phyloP scores from a whole-genome alignment of 2,797 vertebrate genomes.

The Pagetopsis macropterus region DNA sequence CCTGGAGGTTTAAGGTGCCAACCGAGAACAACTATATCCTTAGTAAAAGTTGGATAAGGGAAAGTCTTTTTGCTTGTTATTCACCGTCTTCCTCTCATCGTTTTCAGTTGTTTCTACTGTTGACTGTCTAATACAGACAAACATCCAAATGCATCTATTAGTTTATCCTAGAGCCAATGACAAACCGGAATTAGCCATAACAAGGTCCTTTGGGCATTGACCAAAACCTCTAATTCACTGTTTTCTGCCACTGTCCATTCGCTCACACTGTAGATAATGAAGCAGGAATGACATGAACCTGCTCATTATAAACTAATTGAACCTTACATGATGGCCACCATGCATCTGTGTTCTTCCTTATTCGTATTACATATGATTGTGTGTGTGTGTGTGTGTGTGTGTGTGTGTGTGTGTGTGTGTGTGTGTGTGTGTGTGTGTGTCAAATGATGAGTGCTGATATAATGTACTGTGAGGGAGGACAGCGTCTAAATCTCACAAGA shows the following conservation, averaged over 20 bases:
- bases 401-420: background rate
- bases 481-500: slow-evolving; percentile 16
- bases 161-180: background rate
- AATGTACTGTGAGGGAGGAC: background rate
- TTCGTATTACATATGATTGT: slow-evolving; percentile 3
- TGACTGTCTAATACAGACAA: background rate
- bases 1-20: too few species aligned
- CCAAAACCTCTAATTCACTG: background rate
- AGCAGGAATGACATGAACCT: background rate
- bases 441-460: background rate
- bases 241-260: slow-evolving; percentile 9
- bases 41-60: too few species aligned
- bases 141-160: background rate
- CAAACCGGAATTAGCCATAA: background rate
- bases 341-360: background rate
- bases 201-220: background rate
- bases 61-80: too few species aligned
- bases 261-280: background rate
- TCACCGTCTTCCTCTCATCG: background rate
- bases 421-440: slow-evolving; percentile 1
- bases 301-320: background rate
- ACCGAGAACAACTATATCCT: background rate
- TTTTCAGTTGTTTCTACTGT: background rate
- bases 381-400: background rate
- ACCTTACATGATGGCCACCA: slow-evolving; percentile 27